Evolutionary conservation across 64 coral and sea anemone species (phyloP).

Genomic region (Astreopora myriophthalma): DNA sequence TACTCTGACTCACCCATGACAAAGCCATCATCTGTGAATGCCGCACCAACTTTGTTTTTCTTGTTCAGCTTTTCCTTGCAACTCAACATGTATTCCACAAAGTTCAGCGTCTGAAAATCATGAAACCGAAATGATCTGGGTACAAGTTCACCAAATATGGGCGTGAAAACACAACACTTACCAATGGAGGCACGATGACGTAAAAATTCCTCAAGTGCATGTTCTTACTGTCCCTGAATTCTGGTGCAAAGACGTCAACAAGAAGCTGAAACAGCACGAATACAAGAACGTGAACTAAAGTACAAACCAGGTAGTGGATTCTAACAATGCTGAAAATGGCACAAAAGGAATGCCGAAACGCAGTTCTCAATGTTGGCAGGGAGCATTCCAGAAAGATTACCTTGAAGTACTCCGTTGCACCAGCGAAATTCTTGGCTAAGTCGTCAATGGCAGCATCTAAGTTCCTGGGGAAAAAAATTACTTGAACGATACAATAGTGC

Average conservation of each 20-base stretch:
- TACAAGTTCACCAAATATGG: too few species aligned
- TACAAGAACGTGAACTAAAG: neutral
- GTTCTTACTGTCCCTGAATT: slow-evolving; percentile 96
- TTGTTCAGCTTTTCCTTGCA: slow-evolving; percentile 99
- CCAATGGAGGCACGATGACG: slow-evolving; percentile 96
- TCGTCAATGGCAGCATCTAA: slow-evolving; percentile 90
- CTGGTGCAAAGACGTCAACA: slow-evolving; percentile 96
- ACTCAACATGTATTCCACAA: slow-evolving; percentile 98
- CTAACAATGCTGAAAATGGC: neutral
- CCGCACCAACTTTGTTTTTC: slow-evolving; percentile 98
- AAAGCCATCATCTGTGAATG: slow-evolving; percentile 98
- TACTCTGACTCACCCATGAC: slow-evolving; percentile 85
- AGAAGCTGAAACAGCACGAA: slow-evolving; percentile 68
- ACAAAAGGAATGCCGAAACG: neutral
- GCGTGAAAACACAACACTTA: slow-evolving; percentile 50
- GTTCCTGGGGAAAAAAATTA: slow-evolving; percentile 27
- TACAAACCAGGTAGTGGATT: neutral
- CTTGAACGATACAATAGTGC: neutral
- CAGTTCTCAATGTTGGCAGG: neutral
- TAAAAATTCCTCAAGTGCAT: slow-evolving; percentile 99
- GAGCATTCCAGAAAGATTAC: neutral
- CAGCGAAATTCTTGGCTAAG: slow-evolving; percentile 96
- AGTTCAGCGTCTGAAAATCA: slow-evolving; percentile 86
- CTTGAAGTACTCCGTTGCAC: slow-evolving; percentile 97
- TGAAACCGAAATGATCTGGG: neutral